These are phyloP conservation scores for Trissoscelio sp. DNA, from an alignment of 2,888 invertebrate genomes.

Conservation along the genomic window DNA sequence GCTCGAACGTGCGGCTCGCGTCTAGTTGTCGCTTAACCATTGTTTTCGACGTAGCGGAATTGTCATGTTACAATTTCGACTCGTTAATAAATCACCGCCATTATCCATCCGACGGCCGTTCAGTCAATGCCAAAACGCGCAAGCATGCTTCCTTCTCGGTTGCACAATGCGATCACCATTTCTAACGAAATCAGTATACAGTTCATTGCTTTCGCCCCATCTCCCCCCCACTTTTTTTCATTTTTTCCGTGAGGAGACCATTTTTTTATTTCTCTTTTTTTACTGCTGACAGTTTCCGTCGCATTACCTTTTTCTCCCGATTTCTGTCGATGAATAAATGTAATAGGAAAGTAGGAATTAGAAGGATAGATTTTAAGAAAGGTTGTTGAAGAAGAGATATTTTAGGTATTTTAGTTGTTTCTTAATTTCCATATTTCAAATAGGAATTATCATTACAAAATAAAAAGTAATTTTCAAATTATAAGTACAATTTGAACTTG, in stretches of 20 bases:
- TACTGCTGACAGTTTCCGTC: constrained; percentile 15
- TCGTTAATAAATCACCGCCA: constrained; percentile 75
- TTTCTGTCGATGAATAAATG: constrained; percentile 41
- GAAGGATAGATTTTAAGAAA: too few relatives aligned
- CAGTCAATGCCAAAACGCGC: constrained; percentile 69
- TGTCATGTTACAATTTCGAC: constrained; percentile 73
- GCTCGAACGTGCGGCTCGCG: constrained; percentile 71
- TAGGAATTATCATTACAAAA: too few relatives aligned
- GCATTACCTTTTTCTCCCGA: not conserved
- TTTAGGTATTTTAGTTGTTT: too few relatives aligned
- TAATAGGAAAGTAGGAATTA: too few relatives aligned
- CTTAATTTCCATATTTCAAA: too few relatives aligned
- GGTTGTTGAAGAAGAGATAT: too few relatives aligned
- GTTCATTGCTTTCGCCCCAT: constrained; percentile 48
- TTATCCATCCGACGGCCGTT: constrained; percentile 69
- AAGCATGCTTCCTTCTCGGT: constrained; percentile 59
- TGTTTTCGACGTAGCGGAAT: constrained; percentile 75
- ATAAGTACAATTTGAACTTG: too few relatives aligned
- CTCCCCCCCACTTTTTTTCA: constrained; percentile 14
- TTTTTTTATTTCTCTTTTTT: constrained; percentile 36
- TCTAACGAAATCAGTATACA: constrained; percentile 54
- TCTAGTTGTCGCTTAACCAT: constrained; percentile 71
- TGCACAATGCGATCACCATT: constrained; percentile 59
- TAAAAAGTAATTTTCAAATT: too few relatives aligned
- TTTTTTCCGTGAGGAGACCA: constrained; percentile 17